Evolutionary conservation across 2,888 invertebrate species (phyloP), one percentile per base, ranked within the genome.

Genomic region (Leptura quadrifasciata): DNA sequence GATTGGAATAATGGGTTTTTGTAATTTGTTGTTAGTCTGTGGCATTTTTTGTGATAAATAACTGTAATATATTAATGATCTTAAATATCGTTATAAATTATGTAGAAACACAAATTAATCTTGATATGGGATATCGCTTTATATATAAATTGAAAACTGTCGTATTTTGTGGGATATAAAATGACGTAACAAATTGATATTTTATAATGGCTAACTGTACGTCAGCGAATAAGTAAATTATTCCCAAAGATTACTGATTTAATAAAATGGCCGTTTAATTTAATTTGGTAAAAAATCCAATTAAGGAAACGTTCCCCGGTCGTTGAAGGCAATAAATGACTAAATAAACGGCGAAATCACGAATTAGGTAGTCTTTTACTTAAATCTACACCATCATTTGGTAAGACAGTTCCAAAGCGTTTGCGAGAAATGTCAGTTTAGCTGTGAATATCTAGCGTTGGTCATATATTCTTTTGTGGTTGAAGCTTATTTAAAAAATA

Each of bases 1-100:
- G 76, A 76, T 76, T 76, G 72, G 74, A 76, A 69, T 76, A 76
- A 69, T 69, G 64, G 64, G 63, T 73, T 76, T 74, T 74, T 64
- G 69, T 73, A 74, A 69, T 76, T 54, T 60, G 39, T 55, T 55
- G 65, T 52, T 65, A 52, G n/a, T 52, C 58, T 57, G 58, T 69
- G 69, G 68, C 55, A 35, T 57, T 69, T 69, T 69, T 31, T 39
- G 58, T 39, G 58, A 74, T 39, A 27, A 63, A 64, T 64, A 20
- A 18, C 39, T 15, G 17, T 35, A 31, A 64, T 64, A 47, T 39
- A 47, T 64, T 64, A 47, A 64, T 64, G 63, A 35, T 63, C 18
- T 63, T 39, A 39, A 63, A n/a, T 12, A 39, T 20, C 18, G 20
- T 39, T 27, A 47, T 63, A 63, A 63, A 35, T 39, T 39, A 39